Evolutionary conservation across 1,140 invertebrate genomes (phyloP), one percentile per base, ranked within the genome.

Genomic region (Daktulosphaira vitifoliae): DNA sequence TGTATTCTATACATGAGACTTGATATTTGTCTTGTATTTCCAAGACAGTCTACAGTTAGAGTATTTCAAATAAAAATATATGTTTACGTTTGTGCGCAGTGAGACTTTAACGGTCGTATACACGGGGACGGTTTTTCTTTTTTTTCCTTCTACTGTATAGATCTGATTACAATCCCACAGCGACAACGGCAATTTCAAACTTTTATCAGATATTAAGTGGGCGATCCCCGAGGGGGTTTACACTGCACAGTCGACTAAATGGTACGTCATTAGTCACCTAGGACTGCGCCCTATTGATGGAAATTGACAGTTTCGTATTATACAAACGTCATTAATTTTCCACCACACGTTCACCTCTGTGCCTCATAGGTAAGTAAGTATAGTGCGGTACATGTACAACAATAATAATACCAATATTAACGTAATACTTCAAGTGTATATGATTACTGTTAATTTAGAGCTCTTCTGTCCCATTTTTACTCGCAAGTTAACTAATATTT

Each of bases 241-340:
- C 46, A 22, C 54, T 37, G 39, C 25, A 48, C 39, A 20, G 56
- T 39, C 42, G 56, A 16, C 56, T 29, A 62, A 48, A 62, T 29
- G 42, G 22, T 62, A 62, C 42, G 56, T 62, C 56, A 62, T 62
- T 62, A 62, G 56, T 62, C 56, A 62, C 56, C 23, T 15, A 39
- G 29, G 25, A 25, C 56, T 62, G 56, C 56, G 56, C 56, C 56
- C 56, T 46, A 62, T 62, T 33, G 56, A 62, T 62, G 26, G 56
- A 62, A 62, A 62, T 62, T 48, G 56, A 62, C 42, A 62, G 56
- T 62, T 62, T 62, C 56, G 13, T 62, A 62, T 22, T 62, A 33
- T 48, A 62, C 18, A 11, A 26, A 59, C 42, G 56, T 62, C 56
- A 62, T 62, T 62, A 62, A 62, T 62, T 62, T 62, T 22, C 39